Conservation (phyloP, 2,113 vertebrate genomes). For the Cnemophilus loriae region DNA sequence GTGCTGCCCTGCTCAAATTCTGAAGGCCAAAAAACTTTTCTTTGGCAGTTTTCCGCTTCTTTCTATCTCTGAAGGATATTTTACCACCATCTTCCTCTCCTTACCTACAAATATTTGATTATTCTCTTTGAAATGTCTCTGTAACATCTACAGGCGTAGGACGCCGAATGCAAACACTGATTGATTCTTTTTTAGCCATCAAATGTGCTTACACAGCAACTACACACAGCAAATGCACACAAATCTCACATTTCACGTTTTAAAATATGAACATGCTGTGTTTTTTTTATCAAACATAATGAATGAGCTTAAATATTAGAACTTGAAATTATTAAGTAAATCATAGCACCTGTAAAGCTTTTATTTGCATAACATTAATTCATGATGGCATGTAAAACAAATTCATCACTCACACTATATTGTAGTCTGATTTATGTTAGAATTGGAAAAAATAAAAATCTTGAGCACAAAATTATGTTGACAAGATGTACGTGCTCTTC, state of each 20-base stretch:
- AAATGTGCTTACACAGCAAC: conserved; percentile 57
- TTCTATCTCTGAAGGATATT: not conserved
- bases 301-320: conserved; percentile 78
- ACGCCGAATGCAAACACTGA: conserved; percentile 10
- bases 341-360: conserved; percentile 76
- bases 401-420: conserved; percentile 77
- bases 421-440: conserved; percentile 78
- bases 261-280: conserved; percentile 63
- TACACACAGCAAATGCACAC: conserved; percentile 40
- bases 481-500: conserved; percentile 65
- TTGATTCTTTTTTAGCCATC: conserved; percentile 52
- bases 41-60: not conserved
- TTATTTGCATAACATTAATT: conserved; percentile 82
- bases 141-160: conserved; percentile 28
- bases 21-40: not conserved
- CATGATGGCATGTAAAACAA: conserved; percentile 78
- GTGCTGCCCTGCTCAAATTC: not conserved
- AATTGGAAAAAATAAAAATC: conserved; percentile 72
- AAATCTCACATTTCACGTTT: conserved; percentile 52
- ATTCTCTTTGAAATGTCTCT: conserved; percentile 61
- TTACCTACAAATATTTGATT: conserved; percentile 25
- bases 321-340: conserved; percentile 81
- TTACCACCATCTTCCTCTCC: not conserved
- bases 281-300: conserved; percentile 61
- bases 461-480: conserved; percentile 73